A percentile compares a stretch with the other conserved stretches of the same genome.
Evolutionary conservation across 2,797 vertebrate species (phyloP).

Genomic region (Enteromius unitaeniatus): DNA sequence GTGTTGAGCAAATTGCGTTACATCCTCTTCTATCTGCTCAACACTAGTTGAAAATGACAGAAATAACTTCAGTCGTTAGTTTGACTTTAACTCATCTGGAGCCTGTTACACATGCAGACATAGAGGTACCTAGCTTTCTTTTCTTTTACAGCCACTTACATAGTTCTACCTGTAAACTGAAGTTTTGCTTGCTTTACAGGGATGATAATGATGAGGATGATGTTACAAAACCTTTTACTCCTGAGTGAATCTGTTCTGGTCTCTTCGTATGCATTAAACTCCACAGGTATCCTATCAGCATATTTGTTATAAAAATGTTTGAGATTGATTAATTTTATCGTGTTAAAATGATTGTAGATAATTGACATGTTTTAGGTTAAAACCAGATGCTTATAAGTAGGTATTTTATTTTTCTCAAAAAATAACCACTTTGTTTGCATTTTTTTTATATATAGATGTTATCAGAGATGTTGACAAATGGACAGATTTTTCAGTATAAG

Average conservation of each 20-base stretch:
- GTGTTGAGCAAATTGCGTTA: not conserved
- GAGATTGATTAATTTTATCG: not conserved
- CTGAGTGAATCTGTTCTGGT: constrained; percentile 1
- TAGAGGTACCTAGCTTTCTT: not conserved
- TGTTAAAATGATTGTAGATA: not conserved
- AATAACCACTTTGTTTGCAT: not conserved
- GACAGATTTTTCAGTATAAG: not conserved
- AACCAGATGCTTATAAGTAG: not conserved
- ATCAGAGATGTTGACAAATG: not conserved
- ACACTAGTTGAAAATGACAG: not conserved
- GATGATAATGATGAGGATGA: constrained; percentile 7
- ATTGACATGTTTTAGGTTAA: not conserved
- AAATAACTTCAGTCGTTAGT: no score
- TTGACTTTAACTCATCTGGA: not conserved
- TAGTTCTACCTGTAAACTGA: not conserved
- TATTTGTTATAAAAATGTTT: not conserved
- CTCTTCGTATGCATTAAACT: not conserved
- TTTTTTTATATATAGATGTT: not conserved
- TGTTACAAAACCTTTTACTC: constrained; percentile 6
- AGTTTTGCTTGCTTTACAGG: not conserved
- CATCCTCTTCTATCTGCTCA: not conserved
- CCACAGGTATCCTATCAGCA: constrained; percentile 12
- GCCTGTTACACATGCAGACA: no score
- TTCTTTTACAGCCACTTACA: not conserved
- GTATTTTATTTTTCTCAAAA: not conserved